These are phyloP conservation scores for Eupithecia subfuscata DNA, from an alignment of 2,888 invertebrate genomes.

Conservation along the genomic window DNA sequence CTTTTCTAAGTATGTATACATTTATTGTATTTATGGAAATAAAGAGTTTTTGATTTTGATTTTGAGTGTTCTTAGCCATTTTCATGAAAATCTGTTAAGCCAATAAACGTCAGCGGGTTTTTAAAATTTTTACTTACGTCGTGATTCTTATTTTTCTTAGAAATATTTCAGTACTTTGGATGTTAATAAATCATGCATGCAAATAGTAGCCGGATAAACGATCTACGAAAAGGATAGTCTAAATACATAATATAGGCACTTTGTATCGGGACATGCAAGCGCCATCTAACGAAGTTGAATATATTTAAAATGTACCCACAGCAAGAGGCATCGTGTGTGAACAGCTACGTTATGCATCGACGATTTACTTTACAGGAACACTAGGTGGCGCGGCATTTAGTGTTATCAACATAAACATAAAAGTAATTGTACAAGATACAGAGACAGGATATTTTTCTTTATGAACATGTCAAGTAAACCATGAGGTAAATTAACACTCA, in stretches of 20 bases:
- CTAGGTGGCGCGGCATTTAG: conserved; percentile 49
- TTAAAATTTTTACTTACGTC: no score
- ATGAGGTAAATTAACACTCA: neutral
- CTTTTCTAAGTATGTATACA: no score
- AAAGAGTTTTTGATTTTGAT: no score
- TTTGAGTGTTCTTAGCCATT: no score
- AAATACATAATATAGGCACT: neutral
- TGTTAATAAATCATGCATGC: neutral
- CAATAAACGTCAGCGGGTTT: no score
- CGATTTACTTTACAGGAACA: conserved; percentile 23
- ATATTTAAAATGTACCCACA: conserved; percentile 14
- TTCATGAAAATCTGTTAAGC: no score
- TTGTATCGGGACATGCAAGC: conserved; percentile 34
- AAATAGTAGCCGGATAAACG: neutral
- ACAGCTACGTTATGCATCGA: conserved; percentile 15
- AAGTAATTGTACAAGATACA: neutral
- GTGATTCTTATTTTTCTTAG: no score
- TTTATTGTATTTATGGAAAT: no score
- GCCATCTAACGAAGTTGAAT: conserved; percentile 52
- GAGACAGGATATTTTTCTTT: neutral
- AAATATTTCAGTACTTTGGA: no score
- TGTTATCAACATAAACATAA: neutral
- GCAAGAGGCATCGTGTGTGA: conserved; percentile 20
- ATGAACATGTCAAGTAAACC: neutral
- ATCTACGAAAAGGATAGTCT: neutral